Evolutionary conservation across 2,113 vertebrate species (phyloP).

Genomic region (Addax nasomaculatus): DNA sequence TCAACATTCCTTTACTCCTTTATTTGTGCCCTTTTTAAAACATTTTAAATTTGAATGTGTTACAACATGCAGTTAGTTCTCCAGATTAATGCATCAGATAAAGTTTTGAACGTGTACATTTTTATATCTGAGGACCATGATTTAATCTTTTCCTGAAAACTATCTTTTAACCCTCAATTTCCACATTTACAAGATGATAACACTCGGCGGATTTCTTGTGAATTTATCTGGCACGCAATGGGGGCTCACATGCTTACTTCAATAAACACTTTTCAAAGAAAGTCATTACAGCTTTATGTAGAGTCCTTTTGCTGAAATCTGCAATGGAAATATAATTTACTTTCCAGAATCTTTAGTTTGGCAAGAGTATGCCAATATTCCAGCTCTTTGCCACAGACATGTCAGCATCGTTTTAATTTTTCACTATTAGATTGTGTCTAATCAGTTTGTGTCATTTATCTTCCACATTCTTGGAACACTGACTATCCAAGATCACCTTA

Average conservation of each 20-base stretch:
- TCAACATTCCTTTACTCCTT: background rate
- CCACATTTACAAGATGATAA: background rate
- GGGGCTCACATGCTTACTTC: background rate
- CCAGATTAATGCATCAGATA: background rate
- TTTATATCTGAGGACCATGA: background rate
- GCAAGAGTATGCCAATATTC: background rate
- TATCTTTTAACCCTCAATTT: background rate
- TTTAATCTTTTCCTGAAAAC: background rate
- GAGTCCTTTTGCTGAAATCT: background rate
- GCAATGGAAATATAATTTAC: background rate
- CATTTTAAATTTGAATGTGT: background rate
- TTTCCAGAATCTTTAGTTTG: background rate
- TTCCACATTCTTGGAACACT: background rate
- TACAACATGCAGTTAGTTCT: background rate
- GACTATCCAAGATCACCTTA: background rate
- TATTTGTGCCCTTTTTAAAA: background rate
- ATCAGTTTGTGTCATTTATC: background rate
- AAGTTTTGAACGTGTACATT: background rate
- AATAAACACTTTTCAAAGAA: background rate
- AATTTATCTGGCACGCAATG: background rate
- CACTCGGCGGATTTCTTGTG: background rate
- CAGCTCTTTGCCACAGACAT: background rate
- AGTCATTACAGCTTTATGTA: background rate
- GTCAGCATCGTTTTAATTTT: background rate
- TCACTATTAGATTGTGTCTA: background rate